A percentile compares a stretch with the other conserved stretches of the same genome.
Conservation (phyloP, 2,888 invertebrate genomes). For the Crioceris asparagi region DNA sequence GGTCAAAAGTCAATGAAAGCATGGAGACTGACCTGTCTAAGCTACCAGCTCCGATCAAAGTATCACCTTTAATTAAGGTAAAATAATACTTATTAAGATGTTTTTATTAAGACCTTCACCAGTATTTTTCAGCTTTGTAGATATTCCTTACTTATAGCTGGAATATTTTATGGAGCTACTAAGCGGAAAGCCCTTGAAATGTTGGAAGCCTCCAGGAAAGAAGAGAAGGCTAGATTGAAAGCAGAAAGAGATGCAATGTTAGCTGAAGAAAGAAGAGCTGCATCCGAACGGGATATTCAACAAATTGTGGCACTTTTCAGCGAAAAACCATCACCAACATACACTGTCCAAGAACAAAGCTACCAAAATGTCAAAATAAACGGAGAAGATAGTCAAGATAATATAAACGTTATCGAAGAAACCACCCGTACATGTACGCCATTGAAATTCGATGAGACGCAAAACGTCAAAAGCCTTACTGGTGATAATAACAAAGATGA, state of each 20-base stretch:
- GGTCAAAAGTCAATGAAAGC: too few species aligned
- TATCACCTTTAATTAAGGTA: constrained; percentile 10
- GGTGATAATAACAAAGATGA: too few species aligned
- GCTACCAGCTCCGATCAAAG: constrained; percentile 9
- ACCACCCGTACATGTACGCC: too few species aligned
- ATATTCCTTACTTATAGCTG: constrained; percentile 13
- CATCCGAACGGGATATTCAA: constrained; percentile 10
- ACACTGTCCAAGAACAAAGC: constrained; percentile 5
- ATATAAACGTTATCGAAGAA: too few species aligned
- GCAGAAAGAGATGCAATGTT: constrained; percentile 6
- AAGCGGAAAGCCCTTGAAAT: constrained; percentile 9
- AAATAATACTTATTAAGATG: not conserved
- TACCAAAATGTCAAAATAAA: too few species aligned
- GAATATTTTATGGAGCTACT: constrained; percentile 14
- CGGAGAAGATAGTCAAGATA: too few species aligned
- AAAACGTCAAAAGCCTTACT: too few species aligned
- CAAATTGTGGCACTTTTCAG: constrained; percentile 9
- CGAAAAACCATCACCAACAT: constrained; percentile 4
- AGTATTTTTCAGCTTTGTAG: constrained; percentile 11
- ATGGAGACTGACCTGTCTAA: too few species aligned
- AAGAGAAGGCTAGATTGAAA: constrained; percentile 7
- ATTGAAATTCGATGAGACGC: too few species aligned
- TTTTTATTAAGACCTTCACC: not conserved
- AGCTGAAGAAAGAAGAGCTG: constrained; percentile 8
- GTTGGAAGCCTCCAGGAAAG: constrained; percentile 6